Percentiles rank a stretch among this genome's conserved stretches.
These are phyloP conservation scores for Sarcoramphus papa DNA, from an alignment of 2,797 vertebrate genomes.

Conservation along the genomic window DNA sequence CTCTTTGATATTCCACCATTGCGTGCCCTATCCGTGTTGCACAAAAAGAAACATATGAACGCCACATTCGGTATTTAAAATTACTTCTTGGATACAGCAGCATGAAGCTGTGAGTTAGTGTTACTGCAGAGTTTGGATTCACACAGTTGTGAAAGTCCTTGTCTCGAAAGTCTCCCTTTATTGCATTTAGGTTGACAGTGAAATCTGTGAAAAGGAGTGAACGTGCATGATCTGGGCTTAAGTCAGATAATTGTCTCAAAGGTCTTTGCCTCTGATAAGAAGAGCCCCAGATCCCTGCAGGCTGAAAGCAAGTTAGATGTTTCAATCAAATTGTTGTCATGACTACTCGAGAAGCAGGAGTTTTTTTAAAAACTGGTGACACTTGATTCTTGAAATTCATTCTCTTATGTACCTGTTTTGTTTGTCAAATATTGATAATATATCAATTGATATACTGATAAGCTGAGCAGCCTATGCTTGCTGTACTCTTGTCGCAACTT, in stretches of 20 bases:
- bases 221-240: rapidly evolving
- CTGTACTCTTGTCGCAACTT: neutral
- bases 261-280: neutral
- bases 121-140: neutral
- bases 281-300: neutral
- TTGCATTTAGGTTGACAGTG: rapidly evolving
- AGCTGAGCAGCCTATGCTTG: neutral
- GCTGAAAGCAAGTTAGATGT: too few relatives aligned
- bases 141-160: too few relatives aligned
- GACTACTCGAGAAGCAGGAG: neutral
- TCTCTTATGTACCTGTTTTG: neutral
- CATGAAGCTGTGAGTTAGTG: neutral
- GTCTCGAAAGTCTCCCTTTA: rapidly evolving
- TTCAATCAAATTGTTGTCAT: neutral
- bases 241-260: neutral
- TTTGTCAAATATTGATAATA: neutral
- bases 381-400: rapidly evolving
- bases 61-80: rapidly evolving
- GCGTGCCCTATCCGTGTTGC: neutral
- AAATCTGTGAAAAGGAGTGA: neutral
- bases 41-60: rapidly evolving
- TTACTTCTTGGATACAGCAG: rapidly evolving
- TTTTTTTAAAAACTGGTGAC: neutral
- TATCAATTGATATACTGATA: too few relatives aligned
- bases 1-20: neutral